Evolutionary conservation across 1,140 invertebrate species (phyloP).

Genomic region (Euura saliciscinereae): DNA sequence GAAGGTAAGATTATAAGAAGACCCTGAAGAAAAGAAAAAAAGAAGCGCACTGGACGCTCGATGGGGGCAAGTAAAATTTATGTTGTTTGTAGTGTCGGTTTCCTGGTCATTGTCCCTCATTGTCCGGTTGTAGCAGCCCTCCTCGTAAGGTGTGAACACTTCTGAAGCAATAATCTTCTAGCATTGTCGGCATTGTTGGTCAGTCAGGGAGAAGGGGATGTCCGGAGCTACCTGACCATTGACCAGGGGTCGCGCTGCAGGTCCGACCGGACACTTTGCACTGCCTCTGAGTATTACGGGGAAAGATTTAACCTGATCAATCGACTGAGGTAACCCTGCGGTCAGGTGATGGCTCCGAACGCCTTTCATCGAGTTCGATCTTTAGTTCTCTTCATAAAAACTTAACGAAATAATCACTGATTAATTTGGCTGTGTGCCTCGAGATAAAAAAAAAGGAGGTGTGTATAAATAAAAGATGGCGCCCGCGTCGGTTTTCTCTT

Average conservation of each 20-base stretch:
- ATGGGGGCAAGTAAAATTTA: neutral
- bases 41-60: neutral
- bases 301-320: no score
- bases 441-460: no score
- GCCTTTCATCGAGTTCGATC: no score
- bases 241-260: neutral
- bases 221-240: conserved; percentile 1
- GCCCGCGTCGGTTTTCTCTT: no score
- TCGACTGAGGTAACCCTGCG: no score
- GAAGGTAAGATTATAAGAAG: neutral
- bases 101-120: conserved; percentile 6
- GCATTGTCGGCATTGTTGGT: conserved; percentile 1
- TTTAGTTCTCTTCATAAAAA: no score
- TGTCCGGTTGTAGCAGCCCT: neutral
- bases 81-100: conserved; percentile 7
- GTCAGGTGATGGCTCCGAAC: no score
- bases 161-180: neutral
- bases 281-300: neutral
- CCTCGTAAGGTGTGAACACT: conserved; percentile 1
- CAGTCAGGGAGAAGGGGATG: neutral
- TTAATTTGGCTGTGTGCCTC: no score
- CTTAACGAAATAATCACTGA: no score
- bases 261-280: neutral
- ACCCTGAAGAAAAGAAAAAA: neutral
- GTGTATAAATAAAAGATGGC: no score